These are phyloP conservation scores for Myopa tessellatipennis DNA, from an alignment of 2,888 invertebrate genomes.

Conservation along the genomic window DNA sequence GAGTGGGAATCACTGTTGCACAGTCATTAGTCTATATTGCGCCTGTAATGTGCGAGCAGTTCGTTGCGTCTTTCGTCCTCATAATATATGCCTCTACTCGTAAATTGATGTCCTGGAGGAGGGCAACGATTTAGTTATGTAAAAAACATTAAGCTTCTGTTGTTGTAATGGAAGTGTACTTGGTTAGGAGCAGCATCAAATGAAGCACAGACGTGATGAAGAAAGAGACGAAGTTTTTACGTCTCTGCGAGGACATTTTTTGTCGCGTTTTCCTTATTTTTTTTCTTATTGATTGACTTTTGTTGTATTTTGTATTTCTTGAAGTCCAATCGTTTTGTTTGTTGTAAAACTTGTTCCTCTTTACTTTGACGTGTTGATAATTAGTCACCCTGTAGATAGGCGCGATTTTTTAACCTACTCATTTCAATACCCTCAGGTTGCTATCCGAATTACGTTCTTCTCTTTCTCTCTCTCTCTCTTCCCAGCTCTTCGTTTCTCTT, in stretches of 20 bases:
- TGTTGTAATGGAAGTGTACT: no score
- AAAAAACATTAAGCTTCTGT: not conserved
- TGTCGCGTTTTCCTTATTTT: not conserved
- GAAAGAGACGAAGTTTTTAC: not conserved
- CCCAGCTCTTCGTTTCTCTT: not conserved
- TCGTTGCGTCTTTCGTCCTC: not conserved
- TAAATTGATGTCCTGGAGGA: not conserved
- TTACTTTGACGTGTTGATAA: not conserved
- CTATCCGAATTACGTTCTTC: not conserved
- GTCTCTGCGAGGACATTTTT: not conserved
- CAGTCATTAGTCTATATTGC: no score
- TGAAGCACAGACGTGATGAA: no score
- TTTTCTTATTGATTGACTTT: not conserved
- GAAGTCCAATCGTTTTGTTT: no score
- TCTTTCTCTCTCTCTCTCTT: not conserved
- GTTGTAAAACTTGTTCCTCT: not conserved
- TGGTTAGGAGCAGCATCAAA: no score
- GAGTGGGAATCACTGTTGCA: not conserved
- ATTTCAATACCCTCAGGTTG: not conserved
- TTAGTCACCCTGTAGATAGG: conserved; percentile 3
- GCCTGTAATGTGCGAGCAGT: no score
- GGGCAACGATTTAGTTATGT: not conserved
- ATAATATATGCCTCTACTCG: not conserved
- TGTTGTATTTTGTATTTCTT: not conserved
- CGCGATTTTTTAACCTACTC: not conserved